phyloP scores from a whole-genome alignment of 2,888 invertebrate species.

The Druceiella hillmani region DNA sequence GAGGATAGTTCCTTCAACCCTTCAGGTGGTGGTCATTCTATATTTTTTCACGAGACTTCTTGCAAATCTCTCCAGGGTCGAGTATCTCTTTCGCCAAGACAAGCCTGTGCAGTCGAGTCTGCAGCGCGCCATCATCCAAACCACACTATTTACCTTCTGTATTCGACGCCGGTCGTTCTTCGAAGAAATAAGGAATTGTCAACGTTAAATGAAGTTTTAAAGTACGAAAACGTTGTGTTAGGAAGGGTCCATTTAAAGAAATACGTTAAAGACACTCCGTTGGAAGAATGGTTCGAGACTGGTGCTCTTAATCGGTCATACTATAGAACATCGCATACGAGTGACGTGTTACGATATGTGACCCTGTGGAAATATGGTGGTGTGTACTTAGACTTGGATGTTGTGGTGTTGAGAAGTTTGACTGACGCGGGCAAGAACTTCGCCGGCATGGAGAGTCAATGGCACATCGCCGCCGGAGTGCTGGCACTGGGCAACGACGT shows the following conservation, averaged over 20 bases:
- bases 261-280: conserved; percentile 51
- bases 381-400: conserved; percentile 70
- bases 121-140: conserved; percentile 57
- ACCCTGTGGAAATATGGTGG: conserved; percentile 73
- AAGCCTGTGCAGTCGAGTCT: conserved; percentile 65
- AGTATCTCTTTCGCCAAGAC: conserved; percentile 46
- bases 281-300: conserved; percentile 48
- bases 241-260: conserved; percentile 44
- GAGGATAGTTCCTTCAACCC: conserved; percentile 29
- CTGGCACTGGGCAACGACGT: conserved; percentile 49
- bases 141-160: conserved; percentile 51
- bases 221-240: conserved; percentile 48
- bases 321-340: conserved; percentile 57
- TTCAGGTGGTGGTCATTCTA: too few species aligned
- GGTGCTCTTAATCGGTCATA: conserved; percentile 44
- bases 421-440: conserved; percentile 52
- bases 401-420: conserved; percentile 59
- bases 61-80: conserved; percentile 39
- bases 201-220: conserved; percentile 30
- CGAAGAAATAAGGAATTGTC: too few species aligned
- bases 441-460: conserved; percentile 54
- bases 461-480: conserved; percentile 60
- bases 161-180: conserved; percentile 38
- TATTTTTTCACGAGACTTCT: conserved; percentile 65
- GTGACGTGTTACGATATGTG: conserved; percentile 59